Evolutionary conservation across 1,140 invertebrate species (phyloP).

Genomic region (Sycophila sp.): DNA sequence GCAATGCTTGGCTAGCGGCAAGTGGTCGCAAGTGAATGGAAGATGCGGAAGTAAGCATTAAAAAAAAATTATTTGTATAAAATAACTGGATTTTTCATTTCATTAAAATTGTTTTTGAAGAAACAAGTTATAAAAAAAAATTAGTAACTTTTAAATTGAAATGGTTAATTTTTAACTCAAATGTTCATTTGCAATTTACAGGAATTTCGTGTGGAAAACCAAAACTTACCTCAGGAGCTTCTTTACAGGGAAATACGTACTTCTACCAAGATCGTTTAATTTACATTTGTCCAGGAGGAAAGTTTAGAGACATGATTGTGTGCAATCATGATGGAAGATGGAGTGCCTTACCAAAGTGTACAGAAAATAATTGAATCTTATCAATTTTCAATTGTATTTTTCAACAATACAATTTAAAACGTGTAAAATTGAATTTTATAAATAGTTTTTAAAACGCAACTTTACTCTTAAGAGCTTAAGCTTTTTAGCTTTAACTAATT

Average conservation of each 20-base stretch:
- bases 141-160: too few relatives aligned
- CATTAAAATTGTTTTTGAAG: too few relatives aligned
- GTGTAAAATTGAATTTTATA: too few relatives aligned
- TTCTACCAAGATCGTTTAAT: conserved; percentile 63
- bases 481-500: too few relatives aligned
- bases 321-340: conserved; percentile 54
- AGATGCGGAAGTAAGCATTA: conserved; percentile 69
- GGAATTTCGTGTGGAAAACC: conserved; percentile 63
- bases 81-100: too few relatives aligned
- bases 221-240: conserved; percentile 49
- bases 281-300: conserved; percentile 62
- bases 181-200: too few relatives aligned
- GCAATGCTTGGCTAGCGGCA: conserved; percentile 65
- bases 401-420: not conserved
- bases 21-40: conserved; percentile 69
- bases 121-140: too few relatives aligned
- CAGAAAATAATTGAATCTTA: conserved; percentile 6
- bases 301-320: conserved; percentile 46
- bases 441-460: not conserved
- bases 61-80: too few relatives aligned
- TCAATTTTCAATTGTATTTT: not conserved
- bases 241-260: conserved; percentile 64
- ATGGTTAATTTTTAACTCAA: too few relatives aligned
- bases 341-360: conserved; percentile 47
- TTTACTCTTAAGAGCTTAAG: not conserved